Evolutionary conservation across 1,140 invertebrate species (phyloP).

Genomic region (Sinella curviseta): DNA sequence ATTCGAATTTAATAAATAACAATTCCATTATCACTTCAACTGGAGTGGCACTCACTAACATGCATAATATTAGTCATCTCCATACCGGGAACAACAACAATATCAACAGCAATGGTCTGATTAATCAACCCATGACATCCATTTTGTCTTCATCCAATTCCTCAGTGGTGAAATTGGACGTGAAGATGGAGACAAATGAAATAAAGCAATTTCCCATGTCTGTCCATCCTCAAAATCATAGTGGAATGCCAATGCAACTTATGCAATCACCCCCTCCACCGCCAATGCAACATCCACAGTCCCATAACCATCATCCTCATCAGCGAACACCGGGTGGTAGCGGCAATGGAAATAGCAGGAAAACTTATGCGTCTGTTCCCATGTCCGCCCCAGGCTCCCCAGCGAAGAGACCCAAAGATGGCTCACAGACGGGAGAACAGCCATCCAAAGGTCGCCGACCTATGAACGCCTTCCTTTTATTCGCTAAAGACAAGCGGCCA

Average conservation of each 20-base stretch:
- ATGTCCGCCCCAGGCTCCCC: conserved; percentile 35
- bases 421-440: neutral
- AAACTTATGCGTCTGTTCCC: neutral
- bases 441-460: conserved; percentile 53
- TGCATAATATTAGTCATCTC: conserved; percentile 6
- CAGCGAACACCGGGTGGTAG: neutral
- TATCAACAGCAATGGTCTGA: neutral
- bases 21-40: conserved; percentile 2
- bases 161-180: neutral
- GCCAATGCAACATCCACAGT: conserved; percentile 5
- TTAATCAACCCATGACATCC: neutral
- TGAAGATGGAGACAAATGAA: conserved; percentile 23
- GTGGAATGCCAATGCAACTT: conserved; percentile 1
- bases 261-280: conserved; percentile 16
- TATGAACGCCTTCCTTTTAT: conserved; percentile 65
- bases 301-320: neutral
- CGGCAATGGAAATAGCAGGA: conserved; percentile 6
- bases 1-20: conserved; percentile 5
- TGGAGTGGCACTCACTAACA: neutral
- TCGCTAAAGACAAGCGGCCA: conserved; percentile 60
- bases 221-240: conserved; percentile 37
- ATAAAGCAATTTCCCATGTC: conserved; percentile 39
- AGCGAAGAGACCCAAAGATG: conserved; percentile 34
- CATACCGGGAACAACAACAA: neutral
- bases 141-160: neutral